These are phyloP conservation scores for Saccostrea cuccullata DNA, from an alignment of 1,140 invertebrate genomes.

Conservation along the genomic window DNA sequence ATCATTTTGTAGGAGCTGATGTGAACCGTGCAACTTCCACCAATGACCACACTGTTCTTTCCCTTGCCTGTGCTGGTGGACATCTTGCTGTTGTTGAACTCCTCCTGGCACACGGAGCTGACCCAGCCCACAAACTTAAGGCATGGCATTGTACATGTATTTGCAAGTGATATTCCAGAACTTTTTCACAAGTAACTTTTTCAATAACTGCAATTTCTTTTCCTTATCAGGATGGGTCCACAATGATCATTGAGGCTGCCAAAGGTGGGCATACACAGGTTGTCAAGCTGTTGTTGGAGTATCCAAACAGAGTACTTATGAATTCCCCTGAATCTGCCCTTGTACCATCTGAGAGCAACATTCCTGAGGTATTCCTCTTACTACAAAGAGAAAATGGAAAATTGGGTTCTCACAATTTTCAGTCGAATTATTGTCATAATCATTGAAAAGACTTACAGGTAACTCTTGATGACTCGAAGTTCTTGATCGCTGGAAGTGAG, in stretches of 20 bases:
- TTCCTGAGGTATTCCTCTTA: slow-evolving; percentile 67
- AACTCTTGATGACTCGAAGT: no score
- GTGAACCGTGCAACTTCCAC: slow-evolving; percentile 78
- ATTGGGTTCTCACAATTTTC: background rate
- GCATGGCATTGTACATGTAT: slow-evolving; percentile 74
- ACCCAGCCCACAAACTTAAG: slow-evolving; percentile 97
- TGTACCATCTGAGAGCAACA: slow-evolving; percentile 66
- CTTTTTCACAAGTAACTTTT: no score
- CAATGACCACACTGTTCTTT: slow-evolving; percentile 80
- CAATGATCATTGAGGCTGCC: slow-evolving; percentile 98
- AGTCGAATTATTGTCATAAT: background rate
- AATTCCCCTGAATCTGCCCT: slow-evolving; percentile 75
- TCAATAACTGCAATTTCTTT: background rate
- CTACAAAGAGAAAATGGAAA: background rate
- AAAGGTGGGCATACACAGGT: slow-evolving; percentile 97
- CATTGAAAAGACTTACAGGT: background rate
- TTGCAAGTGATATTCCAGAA: no score
- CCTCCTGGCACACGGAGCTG: slow-evolving; percentile 92
- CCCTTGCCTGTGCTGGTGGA: slow-evolving; percentile 87
- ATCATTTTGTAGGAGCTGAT: slow-evolving; percentile 75
- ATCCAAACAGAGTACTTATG: slow-evolving; percentile 84
- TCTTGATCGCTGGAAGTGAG: no score
- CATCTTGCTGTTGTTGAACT: slow-evolving; percentile 95
- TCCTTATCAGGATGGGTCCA: slow-evolving; percentile 91
- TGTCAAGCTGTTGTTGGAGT: slow-evolving; percentile 96